Evolutionary conservation across 1,140 invertebrate species (phyloP).

Genomic region (Condylostylus longicornis): DNA sequence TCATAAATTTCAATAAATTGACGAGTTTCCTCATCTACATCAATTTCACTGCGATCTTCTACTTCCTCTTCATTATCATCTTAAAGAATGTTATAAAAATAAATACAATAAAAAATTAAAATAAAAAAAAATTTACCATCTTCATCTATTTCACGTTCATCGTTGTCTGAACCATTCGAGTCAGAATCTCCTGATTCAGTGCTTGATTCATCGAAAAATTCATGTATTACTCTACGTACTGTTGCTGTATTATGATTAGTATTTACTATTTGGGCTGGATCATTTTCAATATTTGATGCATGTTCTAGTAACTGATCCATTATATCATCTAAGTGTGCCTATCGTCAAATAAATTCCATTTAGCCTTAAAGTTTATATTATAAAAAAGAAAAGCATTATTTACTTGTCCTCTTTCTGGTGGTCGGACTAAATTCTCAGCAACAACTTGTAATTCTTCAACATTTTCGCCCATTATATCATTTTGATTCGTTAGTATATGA

Average conservation of each 20-base stretch:
- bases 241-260: too few relatives aligned
- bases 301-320: conserved; percentile 53
- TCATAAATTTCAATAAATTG: conserved; percentile 33
- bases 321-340: conserved; percentile 46
- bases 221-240: too few relatives aligned
- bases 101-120: neutral
- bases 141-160: conserved; percentile 31
- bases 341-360: too few relatives aligned
- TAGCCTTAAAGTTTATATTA: too few relatives aligned
- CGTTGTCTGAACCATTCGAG: conserved; percentile 34
- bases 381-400: too few relatives aligned
- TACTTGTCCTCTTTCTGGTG: neutral
- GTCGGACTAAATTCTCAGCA: neutral
- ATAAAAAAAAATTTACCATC: conserved; percentile 10
- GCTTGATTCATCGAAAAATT: conserved; percentile 6
- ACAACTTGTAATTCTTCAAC: too few relatives aligned
- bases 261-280: too few relatives aligned
- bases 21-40: conserved; percentile 33
- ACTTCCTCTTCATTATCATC: conserved; percentile 49
- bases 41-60: conserved; percentile 46
- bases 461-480: too few relatives aligned
- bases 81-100: conserved; percentile 8
- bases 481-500: too few relatives aligned
- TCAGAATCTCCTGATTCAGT: conserved; percentile 20
- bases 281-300: conserved; percentile 14